phyloP scores from a whole-genome alignment of 2,797 vertebrate genomes.

The Myiotriccus ornatus region DNA sequence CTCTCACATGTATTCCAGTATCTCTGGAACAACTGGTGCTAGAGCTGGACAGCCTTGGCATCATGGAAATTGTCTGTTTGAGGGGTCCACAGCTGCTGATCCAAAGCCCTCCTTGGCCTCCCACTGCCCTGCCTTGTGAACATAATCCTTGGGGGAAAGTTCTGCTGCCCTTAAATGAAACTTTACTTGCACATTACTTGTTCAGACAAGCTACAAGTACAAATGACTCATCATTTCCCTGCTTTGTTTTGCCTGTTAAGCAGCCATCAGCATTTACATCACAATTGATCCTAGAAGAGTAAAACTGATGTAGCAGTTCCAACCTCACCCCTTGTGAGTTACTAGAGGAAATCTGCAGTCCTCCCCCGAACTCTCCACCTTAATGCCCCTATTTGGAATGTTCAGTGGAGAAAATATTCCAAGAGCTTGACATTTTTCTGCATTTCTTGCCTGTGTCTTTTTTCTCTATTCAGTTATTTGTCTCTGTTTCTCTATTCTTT shows the following conservation, averaged over 20 bases:
- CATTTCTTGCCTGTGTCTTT: not conserved
- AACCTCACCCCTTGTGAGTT: slow-evolving; percentile 30
- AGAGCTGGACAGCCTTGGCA: not conserved
- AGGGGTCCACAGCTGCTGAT: not conserved
- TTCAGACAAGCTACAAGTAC: slow-evolving; percentile 59
- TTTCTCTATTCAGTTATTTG: not conserved
- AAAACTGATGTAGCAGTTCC: slow-evolving; percentile 16
- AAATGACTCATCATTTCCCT: slow-evolving; percentile 69
- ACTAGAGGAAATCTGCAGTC: slow-evolving; percentile 10
- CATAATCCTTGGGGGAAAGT: slow-evolving; percentile 39
- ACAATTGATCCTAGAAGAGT: slow-evolving; percentile 65
- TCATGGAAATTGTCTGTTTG: not conserved
- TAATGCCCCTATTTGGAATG: not conserved
- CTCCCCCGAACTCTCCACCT: not conserved
- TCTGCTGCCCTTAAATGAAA: slow-evolving; percentile 59
- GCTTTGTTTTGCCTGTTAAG: slow-evolving; percentile 68
- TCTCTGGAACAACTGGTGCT: not conserved
- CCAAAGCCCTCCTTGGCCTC: slow-evolving; percentile 9
- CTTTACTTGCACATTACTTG: slow-evolving; percentile 55
- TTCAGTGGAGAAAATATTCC: not conserved
- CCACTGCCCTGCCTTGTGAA: slow-evolving; percentile 25
- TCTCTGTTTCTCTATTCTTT: not conserved
- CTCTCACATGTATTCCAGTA: not conserved
- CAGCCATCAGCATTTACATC: slow-evolving; percentile 71
- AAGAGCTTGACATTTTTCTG: not conserved